These are phyloP conservation scores for Oncorhynchus clarkii DNA, from an alignment of 2,113 vertebrate genomes.

Conservation along the genomic window DNA sequence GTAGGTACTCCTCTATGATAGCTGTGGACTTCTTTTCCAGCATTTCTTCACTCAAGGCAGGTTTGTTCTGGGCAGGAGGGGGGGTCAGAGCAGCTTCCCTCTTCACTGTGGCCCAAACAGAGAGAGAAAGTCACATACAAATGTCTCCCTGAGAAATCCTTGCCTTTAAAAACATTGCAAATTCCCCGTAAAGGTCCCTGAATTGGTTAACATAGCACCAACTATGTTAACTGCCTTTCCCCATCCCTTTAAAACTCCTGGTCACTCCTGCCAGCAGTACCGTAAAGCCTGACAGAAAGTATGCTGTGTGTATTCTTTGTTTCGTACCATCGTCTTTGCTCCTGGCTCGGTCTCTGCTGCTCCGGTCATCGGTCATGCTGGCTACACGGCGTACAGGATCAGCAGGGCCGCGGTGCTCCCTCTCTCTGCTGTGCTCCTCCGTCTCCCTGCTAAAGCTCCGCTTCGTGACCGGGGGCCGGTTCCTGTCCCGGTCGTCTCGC, in stretches of 20 bases:
- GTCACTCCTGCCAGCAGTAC: too few relatives aligned
- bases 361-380: conserved; percentile 83
- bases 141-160: neutral
- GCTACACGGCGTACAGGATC: conserved; percentile 85
- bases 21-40: conserved; percentile 93
- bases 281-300: too few relatives aligned
- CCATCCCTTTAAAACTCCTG: too few relatives aligned
- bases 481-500: conserved; percentile 62
- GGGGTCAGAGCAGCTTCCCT: conserved; percentile 68
- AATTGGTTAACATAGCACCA: too few relatives aligned
- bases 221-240: too few relatives aligned
- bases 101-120: conserved; percentile 73
- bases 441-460: conserved; percentile 93
- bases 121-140: neutral
- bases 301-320: too few relatives aligned
- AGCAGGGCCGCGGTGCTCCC: conserved; percentile 76
- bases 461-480: conserved; percentile 80
- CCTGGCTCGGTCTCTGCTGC: conserved; percentile 42
- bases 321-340: conserved; percentile 65
- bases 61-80: conserved; percentile 65
- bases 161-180: too few relatives aligned
- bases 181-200: too few relatives aligned
- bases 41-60: conserved; percentile 83
- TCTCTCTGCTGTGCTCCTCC: conserved; percentile 83
- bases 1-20: conserved; percentile 95